phyloP scores from a whole-genome alignment of 2,797 vertebrate genomes.

The Sus cebifrons region DNA sequence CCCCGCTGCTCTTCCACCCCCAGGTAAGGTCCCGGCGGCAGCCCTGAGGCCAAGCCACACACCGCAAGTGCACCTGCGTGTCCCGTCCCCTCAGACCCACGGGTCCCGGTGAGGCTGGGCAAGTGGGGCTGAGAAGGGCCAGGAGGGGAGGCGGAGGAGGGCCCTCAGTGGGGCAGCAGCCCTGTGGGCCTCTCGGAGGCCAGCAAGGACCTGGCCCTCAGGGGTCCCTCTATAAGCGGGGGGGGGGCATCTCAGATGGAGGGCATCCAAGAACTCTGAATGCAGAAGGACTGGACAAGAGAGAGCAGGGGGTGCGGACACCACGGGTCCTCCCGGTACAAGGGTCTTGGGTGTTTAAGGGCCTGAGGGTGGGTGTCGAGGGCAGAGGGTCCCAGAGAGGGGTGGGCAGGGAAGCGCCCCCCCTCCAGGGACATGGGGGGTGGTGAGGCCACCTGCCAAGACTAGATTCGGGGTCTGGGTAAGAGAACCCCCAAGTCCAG shows the following conservation, averaged over 20 bases:
- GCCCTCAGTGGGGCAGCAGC: background rate
- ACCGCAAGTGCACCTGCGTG: accelerated
- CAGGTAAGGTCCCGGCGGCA: slow-evolving; percentile 92
- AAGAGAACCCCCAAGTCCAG: background rate
- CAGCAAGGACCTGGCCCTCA: accelerated
- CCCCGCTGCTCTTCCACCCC: slow-evolving; percentile 97
- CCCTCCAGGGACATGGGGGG: background rate
- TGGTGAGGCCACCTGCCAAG: accelerated
- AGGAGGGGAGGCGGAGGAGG: accelerated
- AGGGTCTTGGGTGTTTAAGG: accelerated
- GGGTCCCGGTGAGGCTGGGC: accelerated
- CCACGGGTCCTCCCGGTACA: accelerated
- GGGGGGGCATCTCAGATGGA: accelerated
- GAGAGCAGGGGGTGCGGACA: accelerated
- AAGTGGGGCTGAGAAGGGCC: background rate
- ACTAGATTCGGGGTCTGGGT: background rate
- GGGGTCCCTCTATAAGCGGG: too few relatives aligned
- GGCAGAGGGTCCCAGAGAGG: background rate
- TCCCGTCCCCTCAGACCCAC: background rate
- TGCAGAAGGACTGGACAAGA: accelerated
- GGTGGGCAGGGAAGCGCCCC: accelerated
- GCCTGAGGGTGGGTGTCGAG: accelerated
- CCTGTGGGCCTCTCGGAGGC: accelerated
- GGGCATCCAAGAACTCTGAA: background rate
- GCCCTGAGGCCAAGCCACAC: background rate